These are phyloP conservation scores for Polietes domitor DNA, from an alignment of 2,888 invertebrate species.

Conservation along the genomic window DNA sequence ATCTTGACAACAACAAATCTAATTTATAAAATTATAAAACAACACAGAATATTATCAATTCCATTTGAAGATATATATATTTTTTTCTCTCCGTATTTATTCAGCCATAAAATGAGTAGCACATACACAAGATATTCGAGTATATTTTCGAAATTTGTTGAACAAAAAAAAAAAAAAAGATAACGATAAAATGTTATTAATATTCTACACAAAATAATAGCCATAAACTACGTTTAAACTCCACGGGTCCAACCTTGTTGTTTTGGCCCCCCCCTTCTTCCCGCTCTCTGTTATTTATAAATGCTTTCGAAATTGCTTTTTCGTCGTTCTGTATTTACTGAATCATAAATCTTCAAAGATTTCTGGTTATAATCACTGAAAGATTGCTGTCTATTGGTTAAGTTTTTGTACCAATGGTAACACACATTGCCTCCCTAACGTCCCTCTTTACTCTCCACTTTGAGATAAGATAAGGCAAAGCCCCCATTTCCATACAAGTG, in stretches of 20 bases:
- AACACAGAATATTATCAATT: constrained; percentile 69
- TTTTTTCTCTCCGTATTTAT: constrained; percentile 57
- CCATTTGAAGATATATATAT: constrained; percentile 63
- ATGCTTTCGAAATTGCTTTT: constrained; percentile 54
- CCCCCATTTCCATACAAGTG: constrained; percentile 36
- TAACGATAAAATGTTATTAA: constrained; percentile 45
- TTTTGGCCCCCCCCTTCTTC: neutral
- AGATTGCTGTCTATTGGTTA: constrained; percentile 40
- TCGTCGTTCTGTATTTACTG: constrained; percentile 44
- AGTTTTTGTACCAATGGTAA: constrained; percentile 29
- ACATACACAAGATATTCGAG: constrained; percentile 38
- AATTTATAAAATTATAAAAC: constrained; percentile 61
- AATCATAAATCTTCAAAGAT: constrained; percentile 66
- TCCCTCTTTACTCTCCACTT: neutral
- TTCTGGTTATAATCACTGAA: constrained; percentile 56
- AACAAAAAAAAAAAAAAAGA: constrained; percentile 28
- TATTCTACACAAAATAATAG: constrained; percentile 31
- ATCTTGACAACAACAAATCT: constrained; percentile 53
- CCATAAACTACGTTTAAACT: constrained; percentile 46
- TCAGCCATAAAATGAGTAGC: constrained; percentile 63
- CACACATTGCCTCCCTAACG: neutral
- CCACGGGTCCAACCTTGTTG: no score
- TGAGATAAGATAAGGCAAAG: constrained; percentile 54
- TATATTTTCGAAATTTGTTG: constrained; percentile 25
- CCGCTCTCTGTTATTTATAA: constrained; percentile 6